Evolutionary conservation across 2,113 vertebrate species (phyloP).

Genomic region (Cryptotis parvus): DNA sequence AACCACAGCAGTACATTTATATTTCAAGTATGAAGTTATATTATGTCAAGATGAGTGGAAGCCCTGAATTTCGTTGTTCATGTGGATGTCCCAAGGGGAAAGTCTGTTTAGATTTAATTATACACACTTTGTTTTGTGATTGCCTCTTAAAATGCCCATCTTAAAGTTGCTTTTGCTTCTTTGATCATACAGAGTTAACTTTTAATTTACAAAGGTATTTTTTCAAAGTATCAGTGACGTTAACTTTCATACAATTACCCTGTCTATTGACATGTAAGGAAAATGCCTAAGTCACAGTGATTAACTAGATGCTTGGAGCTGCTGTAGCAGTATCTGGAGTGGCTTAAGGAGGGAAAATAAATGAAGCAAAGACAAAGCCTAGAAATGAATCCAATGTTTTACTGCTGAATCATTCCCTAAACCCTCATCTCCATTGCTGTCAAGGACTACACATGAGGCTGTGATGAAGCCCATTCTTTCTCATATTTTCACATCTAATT

Average conservation of each 20-base stretch:
- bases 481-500: background rate
- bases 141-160: background rate
- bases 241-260: too few relatives aligned
- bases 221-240: background rate
- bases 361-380: background rate
- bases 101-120: background rate
- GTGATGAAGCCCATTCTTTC: background rate
- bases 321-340: background rate
- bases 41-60: background rate
- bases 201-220: background rate
- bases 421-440: background rate
- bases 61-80: background rate
- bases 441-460: background rate
- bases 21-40: background rate
- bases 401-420: background rate
- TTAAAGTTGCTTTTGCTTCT: background rate
- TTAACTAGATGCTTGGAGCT: background rate
- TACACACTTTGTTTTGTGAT: background rate
- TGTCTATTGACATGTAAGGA: background rate
- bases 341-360: background rate
- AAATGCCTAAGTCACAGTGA: background rate
- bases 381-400: background rate
- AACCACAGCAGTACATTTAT: background rate
- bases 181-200: background rate
- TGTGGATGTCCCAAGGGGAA: background rate